A percentile compares a stretch with the other conserved stretches of the same genome.
Conservation (phyloP, 2,113 vertebrate genomes). For the Brachypodius melanocephalos region DNA sequence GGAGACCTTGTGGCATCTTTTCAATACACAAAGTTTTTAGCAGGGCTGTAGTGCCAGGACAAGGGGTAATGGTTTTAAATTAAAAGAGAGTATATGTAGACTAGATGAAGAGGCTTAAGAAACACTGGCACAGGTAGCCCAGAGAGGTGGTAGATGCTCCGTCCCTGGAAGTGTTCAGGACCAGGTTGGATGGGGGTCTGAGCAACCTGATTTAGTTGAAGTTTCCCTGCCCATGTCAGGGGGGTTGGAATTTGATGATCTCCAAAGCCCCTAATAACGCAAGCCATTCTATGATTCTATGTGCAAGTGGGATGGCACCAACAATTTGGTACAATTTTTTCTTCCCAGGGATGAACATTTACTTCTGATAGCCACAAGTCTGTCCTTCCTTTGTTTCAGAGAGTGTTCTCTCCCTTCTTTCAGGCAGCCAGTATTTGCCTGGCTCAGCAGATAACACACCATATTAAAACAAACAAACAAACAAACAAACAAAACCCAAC, state of each 20-base stretch:
- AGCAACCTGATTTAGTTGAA: neutral
- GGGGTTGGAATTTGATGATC: neutral
- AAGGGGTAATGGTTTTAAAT: neutral
- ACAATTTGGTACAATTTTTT: neutral
- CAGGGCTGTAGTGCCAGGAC: neutral
- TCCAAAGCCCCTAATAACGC: neutral
- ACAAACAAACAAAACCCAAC: neutral
- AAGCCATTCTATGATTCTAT: neutral
- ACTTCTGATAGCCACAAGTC: neutral
- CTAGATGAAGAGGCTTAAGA: neutral
- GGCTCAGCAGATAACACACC: neutral
- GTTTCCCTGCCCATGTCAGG: neutral
- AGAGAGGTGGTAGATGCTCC: too few relatives aligned
- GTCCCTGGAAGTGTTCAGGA: neutral
- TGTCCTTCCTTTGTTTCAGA: neutral
- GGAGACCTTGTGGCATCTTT: neutral
- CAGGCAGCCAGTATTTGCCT: neutral
- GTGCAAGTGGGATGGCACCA: neutral
- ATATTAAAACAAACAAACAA: neutral
- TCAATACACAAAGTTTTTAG: neutral
- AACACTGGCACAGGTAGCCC: neutral
- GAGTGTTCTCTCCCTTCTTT: neutral
- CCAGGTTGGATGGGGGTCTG: neutral
- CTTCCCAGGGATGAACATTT: neutral
- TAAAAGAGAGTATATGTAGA: neutral